Conservation (phyloP, 64 coral and sea anemone species). For the Platygyra sinensis region DNA sequence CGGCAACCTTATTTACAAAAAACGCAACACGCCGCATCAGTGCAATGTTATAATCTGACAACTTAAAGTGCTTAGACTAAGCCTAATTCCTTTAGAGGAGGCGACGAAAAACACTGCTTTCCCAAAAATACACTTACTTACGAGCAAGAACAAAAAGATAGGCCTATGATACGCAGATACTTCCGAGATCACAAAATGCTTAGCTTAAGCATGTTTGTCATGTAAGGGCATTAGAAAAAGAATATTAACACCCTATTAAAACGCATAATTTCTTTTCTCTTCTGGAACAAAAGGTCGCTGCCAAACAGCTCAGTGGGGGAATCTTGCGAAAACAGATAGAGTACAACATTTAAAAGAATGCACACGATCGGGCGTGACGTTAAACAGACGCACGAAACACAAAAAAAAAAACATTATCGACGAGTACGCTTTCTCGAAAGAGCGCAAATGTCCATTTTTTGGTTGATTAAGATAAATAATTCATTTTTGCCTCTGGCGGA, state of each 20-base stretch:
- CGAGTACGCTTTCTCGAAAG: not conserved
- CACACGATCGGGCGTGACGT: not conserved
- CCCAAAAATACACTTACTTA: not conserved
- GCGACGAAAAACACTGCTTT: not conserved
- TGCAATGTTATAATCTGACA: not conserved
- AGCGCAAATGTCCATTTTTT: not conserved
- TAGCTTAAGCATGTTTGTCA: not conserved
- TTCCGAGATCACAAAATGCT: not conserved
- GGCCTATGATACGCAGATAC: not conserved
- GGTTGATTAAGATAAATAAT: conserved; percentile 36
- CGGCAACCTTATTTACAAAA: not conserved
- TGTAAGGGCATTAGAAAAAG: not conserved
- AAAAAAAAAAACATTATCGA: not conserved
- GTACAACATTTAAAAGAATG: not conserved
- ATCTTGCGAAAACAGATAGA: conserved; percentile 29
- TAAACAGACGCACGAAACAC: not conserved
- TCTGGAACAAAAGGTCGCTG: conserved; percentile 33
- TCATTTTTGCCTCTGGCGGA: conserved; percentile 62
- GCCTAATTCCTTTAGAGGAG: not conserved
- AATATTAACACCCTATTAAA: conserved; percentile 43
- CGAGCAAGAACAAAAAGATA: not conserved
- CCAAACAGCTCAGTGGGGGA: conserved; percentile 24
- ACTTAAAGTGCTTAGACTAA: conserved; percentile 1
- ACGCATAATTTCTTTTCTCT: conserved; percentile 31
- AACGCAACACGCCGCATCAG: not conserved